A percentile compares a stretch with the other conserved stretches of the same genome.
These are phyloP conservation scores for Drosophila asahinai DNA, from an alignment of 1,140 invertebrate genomes.

Conservation along the genomic window DNA sequence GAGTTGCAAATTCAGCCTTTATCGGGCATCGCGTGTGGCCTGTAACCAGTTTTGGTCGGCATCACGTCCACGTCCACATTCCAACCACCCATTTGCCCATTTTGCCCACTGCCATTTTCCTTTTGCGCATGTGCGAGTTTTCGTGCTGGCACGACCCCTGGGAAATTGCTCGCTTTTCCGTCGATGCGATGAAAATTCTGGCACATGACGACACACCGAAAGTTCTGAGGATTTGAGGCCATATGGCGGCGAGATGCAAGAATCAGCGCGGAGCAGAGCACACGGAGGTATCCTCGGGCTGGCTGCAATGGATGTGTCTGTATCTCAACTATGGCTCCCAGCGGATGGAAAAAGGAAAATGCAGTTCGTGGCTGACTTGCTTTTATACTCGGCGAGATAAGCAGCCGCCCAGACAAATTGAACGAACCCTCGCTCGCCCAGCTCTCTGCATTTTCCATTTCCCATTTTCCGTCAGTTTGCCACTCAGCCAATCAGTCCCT, in stretches of 20 bases:
- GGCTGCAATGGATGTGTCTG: constrained; percentile 12
- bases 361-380: constrained; percentile 53
- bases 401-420: constrained; percentile 50
- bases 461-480: constrained; percentile 5
- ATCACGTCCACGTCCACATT: constrained; percentile 22
- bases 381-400: constrained; percentile 59
- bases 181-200: constrained; percentile 35
- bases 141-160: constrained; percentile 34
- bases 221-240: constrained; percentile 22
- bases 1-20: constrained; percentile 34
- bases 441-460: constrained; percentile 7
- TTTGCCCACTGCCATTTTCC: constrained; percentile 13
- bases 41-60: constrained; percentile 29
- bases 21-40: constrained; percentile 48
- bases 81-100: constrained; percentile 27
- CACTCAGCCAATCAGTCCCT: constrained; percentile 24
- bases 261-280: constrained; percentile 15
- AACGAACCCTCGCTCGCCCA: background rate
- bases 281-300: background rate
- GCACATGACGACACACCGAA: constrained; percentile 51
- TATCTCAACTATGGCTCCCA: constrained; percentile 28
- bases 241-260: constrained; percentile 22
- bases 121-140: constrained; percentile 63
- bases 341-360: constrained; percentile 6
- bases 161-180: constrained; percentile 31